Base-by-base conservation (phyloP, 2,797 vertebrate species). In the Hipposideros larvatus region DNA sequence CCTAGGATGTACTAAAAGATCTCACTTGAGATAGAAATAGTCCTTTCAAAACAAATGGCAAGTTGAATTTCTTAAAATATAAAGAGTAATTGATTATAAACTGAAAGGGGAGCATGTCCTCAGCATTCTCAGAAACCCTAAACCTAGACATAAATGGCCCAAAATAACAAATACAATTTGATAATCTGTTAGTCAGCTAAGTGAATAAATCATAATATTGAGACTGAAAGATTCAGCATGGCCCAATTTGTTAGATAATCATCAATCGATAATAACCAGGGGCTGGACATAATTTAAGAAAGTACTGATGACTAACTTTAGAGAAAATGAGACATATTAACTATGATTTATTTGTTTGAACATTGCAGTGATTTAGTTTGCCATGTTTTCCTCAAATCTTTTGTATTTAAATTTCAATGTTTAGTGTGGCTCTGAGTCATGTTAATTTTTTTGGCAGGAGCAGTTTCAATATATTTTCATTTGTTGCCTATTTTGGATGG, bases 391-490 rank as follows among this genome's bases (percentile, higher is more conserved):
- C 37, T 89, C 28, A 80, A 73, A 31, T 11, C 2, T 87, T 94
- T 84, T 71, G 4, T 83, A 10, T 71, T 79, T 16, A 85, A 94
- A 68, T 31, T 19, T 70, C 26, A 57, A 4, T 55, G 9, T 92
- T 82, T 70, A 48, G 0, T 89, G 2, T 48, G 34, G 26, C 4
- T 22, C 19, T 65, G 41, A 90, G 14, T 94, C 11, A 8, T 51
- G 55, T 31, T 79, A 63, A 88, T 79, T 95, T 89, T 43, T 55
- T 91, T 79, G 53, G 77, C 80, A 84, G 18, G 75, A 4, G 4
- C 66, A 34, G 13, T 66, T 95, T 61, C 34, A 75, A 75, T 89
- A 83, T 96, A 75, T 96, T 95, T 95, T 87, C 79, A 66, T 84
- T 86, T 75, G 31, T 85, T 71, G 43, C 53, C 31, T 66, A 4